A percentile compares a stretch with the other conserved stretches of the same genome.
Conservation (phyloP, 2,113 vertebrate genomes). For the Scophthalmus maximus region DNA sequence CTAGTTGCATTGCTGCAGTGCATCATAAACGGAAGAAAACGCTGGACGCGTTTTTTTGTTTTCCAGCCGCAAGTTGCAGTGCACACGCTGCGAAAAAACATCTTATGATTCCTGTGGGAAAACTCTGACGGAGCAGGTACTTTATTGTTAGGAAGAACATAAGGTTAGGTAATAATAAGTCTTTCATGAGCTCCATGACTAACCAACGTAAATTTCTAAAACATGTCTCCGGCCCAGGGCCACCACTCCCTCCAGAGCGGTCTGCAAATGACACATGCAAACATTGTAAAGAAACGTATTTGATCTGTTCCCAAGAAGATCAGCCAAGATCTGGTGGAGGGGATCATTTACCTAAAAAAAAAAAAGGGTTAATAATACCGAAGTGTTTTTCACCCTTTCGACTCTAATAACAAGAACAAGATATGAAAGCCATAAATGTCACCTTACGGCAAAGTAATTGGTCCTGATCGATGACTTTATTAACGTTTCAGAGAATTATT, state of each 20-base stretch:
- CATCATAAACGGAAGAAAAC: no score
- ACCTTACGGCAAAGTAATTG: not conserved
- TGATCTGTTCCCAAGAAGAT: not conserved
- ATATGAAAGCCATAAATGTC: slow-evolving; percentile 9
- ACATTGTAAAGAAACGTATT: not conserved
- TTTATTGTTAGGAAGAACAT: slow-evolving; percentile 11
- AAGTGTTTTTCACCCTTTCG: not conserved
- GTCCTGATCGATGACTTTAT: slow-evolving; percentile 20
- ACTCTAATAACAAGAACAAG: not conserved
- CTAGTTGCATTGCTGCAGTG: no score
- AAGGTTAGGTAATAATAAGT: slow-evolving; percentile 7
- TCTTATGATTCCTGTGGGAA: not conserved
- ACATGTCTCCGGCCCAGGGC: slow-evolving; percentile 23
- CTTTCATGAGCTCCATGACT: slow-evolving; percentile 32
- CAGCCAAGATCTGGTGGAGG: not conserved
- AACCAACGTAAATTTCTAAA: slow-evolving; percentile 37
- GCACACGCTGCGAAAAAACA: not conserved
- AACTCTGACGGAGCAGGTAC: slow-evolving; percentile 4
- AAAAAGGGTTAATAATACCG: not conserved
- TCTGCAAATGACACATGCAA: slow-evolving; percentile 20
- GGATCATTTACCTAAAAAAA: not conserved
- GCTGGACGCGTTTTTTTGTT: no score
- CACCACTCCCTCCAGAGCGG: not conserved
- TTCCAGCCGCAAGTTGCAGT: no score
- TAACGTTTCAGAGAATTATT: not conserved